Base-by-base conservation (phyloP, 2,113 vertebrate species). In the Thunnus maccoyii region DNA sequence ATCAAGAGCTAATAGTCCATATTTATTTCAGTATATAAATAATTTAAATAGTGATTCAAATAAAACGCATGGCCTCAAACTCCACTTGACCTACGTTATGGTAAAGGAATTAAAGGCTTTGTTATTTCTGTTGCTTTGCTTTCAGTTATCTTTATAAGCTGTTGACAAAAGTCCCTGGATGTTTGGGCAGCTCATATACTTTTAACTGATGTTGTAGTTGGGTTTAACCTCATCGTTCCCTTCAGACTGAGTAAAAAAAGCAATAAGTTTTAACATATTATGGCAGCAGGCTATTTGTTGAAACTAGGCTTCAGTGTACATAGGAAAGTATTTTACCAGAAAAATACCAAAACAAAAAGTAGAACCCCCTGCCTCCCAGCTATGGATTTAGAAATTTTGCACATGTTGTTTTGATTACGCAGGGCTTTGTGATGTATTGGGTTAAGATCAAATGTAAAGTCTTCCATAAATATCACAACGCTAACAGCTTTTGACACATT, bases 401-500 rank as follows among this genome's bases (percentile, higher is more conserved):
- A 82, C 91, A 93, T 86, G 79, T 60, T 91, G 85, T 85, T 93
- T 83, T 91, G 87, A 91, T 93, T 92, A 86, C 13, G 56, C n/a
- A 7, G 61, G 10, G 72, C 55, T 77, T 76, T 87, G 68, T 82
- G 78, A 92, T 76, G 78, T 78, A 55, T 82, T 90, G 82, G 78
- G 82, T 80, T 84, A 54, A 85, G 79, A 92, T 92, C 81, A 92
- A 90, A 93, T 88, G 78, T 82, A 86, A 74, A 86, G 73, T 85
- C 80, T 60, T 86, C 88, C 86, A 89, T 90, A 88, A 91, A 91
- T 89, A 90, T 88, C 70, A 84, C 80, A 84, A 78, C n/a, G 27
- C 78, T 89, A 91, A 93, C 89, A 73, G 80, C 63, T 85, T 93
- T 83, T 87, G 92, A 91, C 92, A 93, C 91, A 82, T 93, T 89